Evolutionary conservation across 37 sponge, comb jelly and placozoan species (phyloP).

Genomic region (Axinella damicornis): DNA sequence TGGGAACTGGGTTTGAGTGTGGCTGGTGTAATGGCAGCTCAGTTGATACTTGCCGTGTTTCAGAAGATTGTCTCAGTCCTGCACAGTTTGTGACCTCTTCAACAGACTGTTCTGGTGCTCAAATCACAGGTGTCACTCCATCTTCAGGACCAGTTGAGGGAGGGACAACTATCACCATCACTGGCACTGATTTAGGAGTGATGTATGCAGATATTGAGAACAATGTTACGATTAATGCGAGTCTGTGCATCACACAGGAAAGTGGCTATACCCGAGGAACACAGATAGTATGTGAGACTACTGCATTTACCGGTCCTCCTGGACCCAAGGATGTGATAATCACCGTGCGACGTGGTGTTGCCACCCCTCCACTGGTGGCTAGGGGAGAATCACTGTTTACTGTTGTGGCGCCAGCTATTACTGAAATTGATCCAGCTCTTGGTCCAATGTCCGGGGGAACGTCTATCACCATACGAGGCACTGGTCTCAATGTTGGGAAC

Average conservation of each 20-base stretch:
- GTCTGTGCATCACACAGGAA: slow-evolving; percentile 22
- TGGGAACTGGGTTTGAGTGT: slow-evolving; percentile 43
- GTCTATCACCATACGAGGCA: slow-evolving; percentile 60
- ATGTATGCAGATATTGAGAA: slow-evolving; percentile 17
- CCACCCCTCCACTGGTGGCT: too few relatives aligned
- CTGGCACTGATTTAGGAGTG: slow-evolving; percentile 78
- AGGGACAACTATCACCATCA: slow-evolving; percentile 73
- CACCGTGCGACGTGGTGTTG: too few relatives aligned
- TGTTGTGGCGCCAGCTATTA: slow-evolving; percentile 11
- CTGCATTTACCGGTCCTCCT: neutral
- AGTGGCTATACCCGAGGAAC: slow-evolving; percentile 40
- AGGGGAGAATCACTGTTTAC: neutral
- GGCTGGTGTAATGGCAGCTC: slow-evolving; percentile 52
- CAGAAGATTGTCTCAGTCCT: slow-evolving; percentile 14
- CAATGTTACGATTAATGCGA: neutral
- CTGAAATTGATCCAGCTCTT: slow-evolving; percentile 48
- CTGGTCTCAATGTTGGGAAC: slow-evolving; percentile 70
- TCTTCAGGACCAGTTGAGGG: slow-evolving; percentile 65
- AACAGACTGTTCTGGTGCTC: slow-evolving; percentile 41
- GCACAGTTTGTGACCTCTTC: neutral
- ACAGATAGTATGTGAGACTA: slow-evolving; percentile 40
- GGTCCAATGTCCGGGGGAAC: slow-evolving; percentile 84
- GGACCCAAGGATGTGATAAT: too few relatives aligned
- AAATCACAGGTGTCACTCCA: slow-evolving; percentile 55
- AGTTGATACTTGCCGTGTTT: neutral